phyloP scores from a whole-genome alignment of 2,888 invertebrate species.

The Meliscaeva auricollis region DNA sequence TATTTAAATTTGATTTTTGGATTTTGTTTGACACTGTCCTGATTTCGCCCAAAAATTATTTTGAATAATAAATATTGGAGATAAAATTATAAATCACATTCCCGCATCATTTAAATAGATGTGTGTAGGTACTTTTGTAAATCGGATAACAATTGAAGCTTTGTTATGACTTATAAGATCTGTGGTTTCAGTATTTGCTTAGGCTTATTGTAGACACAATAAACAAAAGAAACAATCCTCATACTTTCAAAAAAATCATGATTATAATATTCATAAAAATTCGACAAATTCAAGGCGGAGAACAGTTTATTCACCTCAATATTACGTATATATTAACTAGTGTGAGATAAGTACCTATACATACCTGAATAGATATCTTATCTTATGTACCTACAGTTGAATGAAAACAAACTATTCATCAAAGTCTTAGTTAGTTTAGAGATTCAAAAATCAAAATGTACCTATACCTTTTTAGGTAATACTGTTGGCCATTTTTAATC shows the following conservation, averaged over 20 bases:
- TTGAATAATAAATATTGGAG: conserved; percentile 58
- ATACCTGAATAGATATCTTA: background rate
- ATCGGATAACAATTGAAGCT: conserved; percentile 56
- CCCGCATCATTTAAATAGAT: conserved; percentile 23
- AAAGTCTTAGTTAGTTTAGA: background rate
- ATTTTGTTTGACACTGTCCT: background rate
- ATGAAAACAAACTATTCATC: conserved; percentile 1
- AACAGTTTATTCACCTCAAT: too few species aligned
- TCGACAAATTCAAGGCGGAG: too few species aligned
- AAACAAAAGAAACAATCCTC: background rate
- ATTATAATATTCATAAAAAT: too few species aligned
- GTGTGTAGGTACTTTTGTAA: background rate
- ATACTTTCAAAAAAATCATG: background rate
- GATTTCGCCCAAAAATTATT: conserved; percentile 5
- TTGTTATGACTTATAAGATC: conserved; percentile 31
- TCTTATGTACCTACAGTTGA: conserved; percentile 53
- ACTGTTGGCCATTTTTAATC: background rate
- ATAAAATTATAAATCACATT: conserved; percentile 54
- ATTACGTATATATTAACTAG: conserved; percentile 22
- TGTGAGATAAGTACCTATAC: conserved; percentile 23
- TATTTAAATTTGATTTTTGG: background rate
- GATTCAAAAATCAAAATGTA: too few species aligned
- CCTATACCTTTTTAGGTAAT: background rate
- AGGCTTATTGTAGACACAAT: conserved; percentile 33
- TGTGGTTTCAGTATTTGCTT: conserved; percentile 40